A percentile compares a stretch with the other conserved stretches of the same genome.
Conservation (phyloP, 2,888 invertebrate genomes). For the Polylopha cassiicola region DNA sequence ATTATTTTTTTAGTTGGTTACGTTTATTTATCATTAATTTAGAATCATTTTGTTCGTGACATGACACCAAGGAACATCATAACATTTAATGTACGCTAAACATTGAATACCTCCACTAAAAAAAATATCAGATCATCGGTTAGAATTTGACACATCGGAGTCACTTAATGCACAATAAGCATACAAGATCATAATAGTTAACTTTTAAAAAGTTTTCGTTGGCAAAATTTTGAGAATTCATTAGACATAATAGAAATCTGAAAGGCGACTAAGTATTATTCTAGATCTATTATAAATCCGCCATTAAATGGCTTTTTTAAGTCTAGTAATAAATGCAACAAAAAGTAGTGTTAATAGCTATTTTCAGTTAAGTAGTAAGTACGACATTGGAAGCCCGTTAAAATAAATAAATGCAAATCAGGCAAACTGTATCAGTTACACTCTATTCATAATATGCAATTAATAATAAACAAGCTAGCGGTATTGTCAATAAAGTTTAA, state of each 20-base stretch:
- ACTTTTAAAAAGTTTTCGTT: background rate
- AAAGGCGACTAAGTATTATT: no score
- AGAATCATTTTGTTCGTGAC: slow-evolving; percentile 14
- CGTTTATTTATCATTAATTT: slow-evolving; percentile 15
- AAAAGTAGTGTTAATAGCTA: no score
- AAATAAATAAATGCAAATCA: slow-evolving; percentile 1
- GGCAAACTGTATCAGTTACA: background rate
- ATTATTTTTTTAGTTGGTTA: slow-evolving; percentile 4
- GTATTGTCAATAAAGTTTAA: slow-evolving; percentile 15
- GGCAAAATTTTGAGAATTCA: background rate
- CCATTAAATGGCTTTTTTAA: no score
- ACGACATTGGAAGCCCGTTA: slow-evolving; percentile 12
- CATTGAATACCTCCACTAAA: slow-evolving; percentile 1
- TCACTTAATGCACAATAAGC: no score
- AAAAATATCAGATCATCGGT: slow-evolving; percentile 4
- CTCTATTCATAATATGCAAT: no score
- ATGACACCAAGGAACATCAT: slow-evolving; percentile 8
- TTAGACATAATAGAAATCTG: no score
- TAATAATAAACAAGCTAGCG: slow-evolving; percentile 5
- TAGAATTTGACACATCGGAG: slow-evolving; percentile 1
- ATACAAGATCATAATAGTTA: background rate
- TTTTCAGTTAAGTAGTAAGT: slow-evolving; percentile 9
- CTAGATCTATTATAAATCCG: no score
- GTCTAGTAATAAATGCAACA: no score
- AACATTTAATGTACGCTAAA: slow-evolving; percentile 2